These are phyloP conservation scores for Sphinx pinastri DNA, from an alignment of 2,888 invertebrate species.

Conservation along the genomic window DNA sequence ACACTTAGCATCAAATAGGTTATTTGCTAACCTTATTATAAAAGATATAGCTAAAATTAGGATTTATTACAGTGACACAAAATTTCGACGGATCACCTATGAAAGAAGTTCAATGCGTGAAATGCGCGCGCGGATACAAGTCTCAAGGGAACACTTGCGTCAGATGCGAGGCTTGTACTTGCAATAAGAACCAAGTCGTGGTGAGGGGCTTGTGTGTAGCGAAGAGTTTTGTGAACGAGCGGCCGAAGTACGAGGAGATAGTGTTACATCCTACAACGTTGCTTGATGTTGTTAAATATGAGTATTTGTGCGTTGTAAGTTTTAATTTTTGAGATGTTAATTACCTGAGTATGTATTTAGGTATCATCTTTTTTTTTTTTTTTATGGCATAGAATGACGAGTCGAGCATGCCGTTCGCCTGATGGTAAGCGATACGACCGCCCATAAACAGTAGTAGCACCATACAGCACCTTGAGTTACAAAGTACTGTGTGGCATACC, in stretches of 20 bases:
- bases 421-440: too few species aligned
- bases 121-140: slow-evolving; percentile 68
- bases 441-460: too few species aligned
- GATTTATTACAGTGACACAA: slow-evolving; percentile 61
- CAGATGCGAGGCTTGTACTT: slow-evolving; percentile 63
- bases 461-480: too few species aligned
- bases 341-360: too few species aligned
- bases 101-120: slow-evolving; percentile 73
- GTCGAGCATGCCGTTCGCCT: too few species aligned
- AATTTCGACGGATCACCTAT: slow-evolving; percentile 70
- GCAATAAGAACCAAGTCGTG: slow-evolving; percentile 55
- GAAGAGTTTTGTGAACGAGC: slow-evolving; percentile 56
- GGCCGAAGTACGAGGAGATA: slow-evolving; percentile 66
- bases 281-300: slow-evolving; percentile 65
- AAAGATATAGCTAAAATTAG: neutral
- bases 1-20: neutral
- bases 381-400: too few species aligned
- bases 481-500: too few species aligned
- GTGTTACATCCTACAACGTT: slow-evolving; percentile 58
- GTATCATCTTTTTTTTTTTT: too few species aligned
- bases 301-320: slow-evolving; percentile 73
- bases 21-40: neutral
- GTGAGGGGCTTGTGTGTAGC: slow-evolving; percentile 64
- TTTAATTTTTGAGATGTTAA: neutral
- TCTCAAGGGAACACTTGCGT: slow-evolving; percentile 57